A percentile compares a stretch with the other conserved stretches of the same genome.
Conservation (phyloP, 2,888 invertebrate species). For the Stenichneumon culpator region DNA sequence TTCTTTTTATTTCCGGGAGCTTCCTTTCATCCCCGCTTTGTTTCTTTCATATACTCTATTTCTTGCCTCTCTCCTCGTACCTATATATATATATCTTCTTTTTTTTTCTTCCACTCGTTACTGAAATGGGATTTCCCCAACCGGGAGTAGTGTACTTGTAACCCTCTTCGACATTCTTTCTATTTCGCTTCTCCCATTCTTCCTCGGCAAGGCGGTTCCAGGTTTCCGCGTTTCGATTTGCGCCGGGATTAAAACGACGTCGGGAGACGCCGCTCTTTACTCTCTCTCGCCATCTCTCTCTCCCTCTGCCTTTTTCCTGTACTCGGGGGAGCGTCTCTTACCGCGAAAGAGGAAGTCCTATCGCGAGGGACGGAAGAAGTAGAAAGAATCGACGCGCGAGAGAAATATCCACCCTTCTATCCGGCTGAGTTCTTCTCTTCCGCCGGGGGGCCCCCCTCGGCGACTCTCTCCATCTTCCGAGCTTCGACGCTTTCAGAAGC, state of each 20-base stretch:
- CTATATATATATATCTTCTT: conserved; percentile 4
- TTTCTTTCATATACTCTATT: conserved; percentile 26
- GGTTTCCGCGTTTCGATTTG: conserved; percentile 63
- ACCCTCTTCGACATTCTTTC: conserved; percentile 38
- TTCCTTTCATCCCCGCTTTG: conserved; percentile 18
- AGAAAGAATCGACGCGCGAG: conserved; percentile 53
- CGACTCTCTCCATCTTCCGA: conserved; percentile 27
- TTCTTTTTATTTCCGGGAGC: neutral
- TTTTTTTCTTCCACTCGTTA: conserved; percentile 54
- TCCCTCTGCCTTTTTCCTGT: conserved; percentile 14
- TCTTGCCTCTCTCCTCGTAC: conserved; percentile 19
- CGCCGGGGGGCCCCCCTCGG: neutral
- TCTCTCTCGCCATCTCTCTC: neutral
- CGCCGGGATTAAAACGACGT: conserved; percentile 67
- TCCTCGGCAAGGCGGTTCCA: conserved; percentile 33
- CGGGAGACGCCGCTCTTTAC: conserved; percentile 30
- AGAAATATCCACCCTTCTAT: conserved; percentile 36
- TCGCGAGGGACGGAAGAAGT: conserved; percentile 33
- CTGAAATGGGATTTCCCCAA: conserved; percentile 63
- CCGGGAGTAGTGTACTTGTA: conserved; percentile 58
- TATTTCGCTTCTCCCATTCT: conserved; percentile 22
- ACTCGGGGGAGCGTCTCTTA: conserved; percentile 60
- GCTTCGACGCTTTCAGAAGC: conserved; percentile 45
- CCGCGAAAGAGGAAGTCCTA: conserved; percentile 44
- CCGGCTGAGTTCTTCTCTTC: conserved; percentile 30